These are phyloP conservation scores for Hydrozoanthus gracilis DNA, from an alignment of 92 coral and sea anemone species.

Conservation along the genomic window DNA sequence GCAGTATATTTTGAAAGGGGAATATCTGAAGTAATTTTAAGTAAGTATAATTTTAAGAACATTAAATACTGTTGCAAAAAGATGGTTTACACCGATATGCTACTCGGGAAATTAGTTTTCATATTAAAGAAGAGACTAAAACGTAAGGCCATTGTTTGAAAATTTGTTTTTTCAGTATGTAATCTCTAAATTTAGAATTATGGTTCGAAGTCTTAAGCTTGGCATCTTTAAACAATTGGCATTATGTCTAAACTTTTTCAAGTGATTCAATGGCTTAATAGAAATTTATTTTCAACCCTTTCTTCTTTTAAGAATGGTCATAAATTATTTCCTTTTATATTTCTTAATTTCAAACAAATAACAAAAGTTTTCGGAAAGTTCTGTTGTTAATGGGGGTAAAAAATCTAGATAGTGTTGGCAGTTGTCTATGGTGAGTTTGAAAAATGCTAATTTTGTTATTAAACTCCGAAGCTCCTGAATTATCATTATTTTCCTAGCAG, in stretches of 20 bases:
- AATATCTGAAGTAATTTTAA: background rate
- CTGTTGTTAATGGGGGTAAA: too few species aligned
- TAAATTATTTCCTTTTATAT: background rate
- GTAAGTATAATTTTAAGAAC: background rate
- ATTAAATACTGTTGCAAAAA: background rate
- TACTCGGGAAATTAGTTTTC: background rate
- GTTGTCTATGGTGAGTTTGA: background rate
- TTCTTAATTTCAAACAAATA: too few species aligned
- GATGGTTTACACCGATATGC: background rate
- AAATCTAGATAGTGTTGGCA: too few species aligned
- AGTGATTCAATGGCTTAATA: background rate
- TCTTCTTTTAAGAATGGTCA: background rate
- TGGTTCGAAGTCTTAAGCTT: background rate
- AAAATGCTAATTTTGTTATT: background rate
- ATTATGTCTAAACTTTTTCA: background rate
- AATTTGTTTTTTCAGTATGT: background rate
- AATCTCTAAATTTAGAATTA: slow-evolving; percentile 41
- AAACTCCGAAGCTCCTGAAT: background rate
- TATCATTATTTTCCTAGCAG: slow-evolving; percentile 5
- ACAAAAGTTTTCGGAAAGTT: too few species aligned
- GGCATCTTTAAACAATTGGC: slow-evolving; percentile 2
- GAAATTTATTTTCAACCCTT: background rate
- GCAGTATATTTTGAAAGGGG: background rate
- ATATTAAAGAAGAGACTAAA: background rate
- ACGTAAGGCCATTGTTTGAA: background rate